phyloP scores from a whole-genome alignment of 2,797 vertebrate species.

The Tiaroga cobitis region DNA sequence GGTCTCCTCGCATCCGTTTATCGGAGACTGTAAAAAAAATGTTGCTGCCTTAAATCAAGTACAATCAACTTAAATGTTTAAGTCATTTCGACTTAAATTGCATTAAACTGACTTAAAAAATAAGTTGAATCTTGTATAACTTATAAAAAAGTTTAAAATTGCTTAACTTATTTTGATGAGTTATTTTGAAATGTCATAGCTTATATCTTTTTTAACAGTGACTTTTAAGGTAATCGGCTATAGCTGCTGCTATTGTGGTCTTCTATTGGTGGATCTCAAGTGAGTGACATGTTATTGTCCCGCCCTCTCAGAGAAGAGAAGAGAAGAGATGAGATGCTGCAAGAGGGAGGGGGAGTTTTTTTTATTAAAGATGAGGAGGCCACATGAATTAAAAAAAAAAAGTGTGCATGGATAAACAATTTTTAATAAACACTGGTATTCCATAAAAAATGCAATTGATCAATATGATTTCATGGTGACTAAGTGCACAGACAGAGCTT shows the following conservation, averaged over 20 bases:
- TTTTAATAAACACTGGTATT: not conserved
- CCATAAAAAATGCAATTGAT: not conserved
- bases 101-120: too few species aligned
- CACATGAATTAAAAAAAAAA: not conserved
- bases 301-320: not conserved
- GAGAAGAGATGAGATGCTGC: not conserved
- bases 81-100: too few species aligned
- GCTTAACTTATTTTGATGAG: too few species aligned
- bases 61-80: too few species aligned
- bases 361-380: not conserved
- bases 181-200: too few species aligned
- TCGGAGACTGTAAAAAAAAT: too few species aligned
- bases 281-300: not conserved
- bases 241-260: not conserved
- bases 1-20: too few species aligned
- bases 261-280: not conserved
- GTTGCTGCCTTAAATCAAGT: too few species aligned
- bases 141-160: too few species aligned
- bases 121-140: too few species aligned
- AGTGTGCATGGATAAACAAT: not conserved
- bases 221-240: too few species aligned
- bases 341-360: not conserved
- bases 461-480: not conserved
- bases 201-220: too few species aligned
- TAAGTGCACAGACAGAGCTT: not conserved